These are phyloP conservation scores for Conomelus anceps DNA, from an alignment of 2,888 invertebrate genomes.

Conservation along the genomic window DNA sequence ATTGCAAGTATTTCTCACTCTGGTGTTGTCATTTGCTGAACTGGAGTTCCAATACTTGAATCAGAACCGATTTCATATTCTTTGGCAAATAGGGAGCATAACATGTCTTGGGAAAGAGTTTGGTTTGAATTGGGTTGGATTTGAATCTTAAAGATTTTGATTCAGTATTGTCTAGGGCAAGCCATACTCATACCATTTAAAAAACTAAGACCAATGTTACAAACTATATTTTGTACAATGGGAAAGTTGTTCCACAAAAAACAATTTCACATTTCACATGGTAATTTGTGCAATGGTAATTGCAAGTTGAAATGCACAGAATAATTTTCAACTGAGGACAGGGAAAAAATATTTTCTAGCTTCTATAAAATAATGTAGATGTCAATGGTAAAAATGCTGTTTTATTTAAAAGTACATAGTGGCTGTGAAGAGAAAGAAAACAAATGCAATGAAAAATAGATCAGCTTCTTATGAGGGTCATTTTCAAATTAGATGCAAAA, in stretches of 20 bases:
- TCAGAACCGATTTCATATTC: no score
- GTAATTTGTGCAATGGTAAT: not conserved
- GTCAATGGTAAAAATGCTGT: constrained; percentile 6
- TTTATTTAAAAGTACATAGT: not conserved
- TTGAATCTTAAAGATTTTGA: no score
- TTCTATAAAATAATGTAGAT: constrained; percentile 16
- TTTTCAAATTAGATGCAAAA: no score
- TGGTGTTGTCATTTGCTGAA: no score
- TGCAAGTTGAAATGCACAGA: not conserved
- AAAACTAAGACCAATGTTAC: no score
- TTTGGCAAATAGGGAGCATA: no score
- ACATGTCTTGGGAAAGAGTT: no score
- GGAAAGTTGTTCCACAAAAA: not conserved
- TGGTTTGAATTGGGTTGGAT: no score
- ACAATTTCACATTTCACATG: not conserved
- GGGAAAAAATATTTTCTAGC: not conserved
- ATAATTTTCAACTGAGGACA: constrained; percentile 2
- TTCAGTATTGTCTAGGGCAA: no score
- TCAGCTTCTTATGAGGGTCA: not conserved
- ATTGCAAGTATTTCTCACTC: no score
- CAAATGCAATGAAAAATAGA: not conserved
- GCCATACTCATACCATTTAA: no score
- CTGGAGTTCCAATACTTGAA: no score
- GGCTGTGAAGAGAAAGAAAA: not conserved
- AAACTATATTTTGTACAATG: constrained; percentile 5